Evolutionary conservation across 2,888 invertebrate genomes (phyloP).

Genomic region (Stenotaenia linearis): DNA sequence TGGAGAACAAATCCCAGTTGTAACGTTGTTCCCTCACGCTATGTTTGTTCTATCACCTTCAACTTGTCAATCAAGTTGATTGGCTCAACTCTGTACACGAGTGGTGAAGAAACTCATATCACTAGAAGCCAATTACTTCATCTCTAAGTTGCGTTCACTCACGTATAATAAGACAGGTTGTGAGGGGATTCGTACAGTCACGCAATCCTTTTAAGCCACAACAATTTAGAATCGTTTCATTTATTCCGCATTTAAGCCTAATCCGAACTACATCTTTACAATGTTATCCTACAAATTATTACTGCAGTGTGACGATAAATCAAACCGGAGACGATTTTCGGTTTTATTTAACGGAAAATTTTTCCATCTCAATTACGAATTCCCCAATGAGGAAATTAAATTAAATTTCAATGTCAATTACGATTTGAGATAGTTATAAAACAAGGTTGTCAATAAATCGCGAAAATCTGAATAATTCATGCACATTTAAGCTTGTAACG

Average conservation of each 20-base stretch:
- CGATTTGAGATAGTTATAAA: too few relatives aligned
- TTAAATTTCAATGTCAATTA: background rate
- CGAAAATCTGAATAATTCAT: too few relatives aligned
- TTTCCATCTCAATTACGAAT: background rate
- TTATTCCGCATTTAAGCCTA: background rate
- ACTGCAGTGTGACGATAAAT: background rate
- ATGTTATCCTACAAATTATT: background rate
- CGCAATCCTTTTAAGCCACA: slow-evolving; percentile 14
- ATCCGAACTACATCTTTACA: background rate
- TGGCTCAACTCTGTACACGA: slow-evolving; percentile 12
- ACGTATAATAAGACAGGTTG: slow-evolving; percentile 21
- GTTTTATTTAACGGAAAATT: background rate
- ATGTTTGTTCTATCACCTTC: slow-evolving; percentile 1
- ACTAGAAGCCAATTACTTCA: slow-evolving; percentile 24
- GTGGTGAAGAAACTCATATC: slow-evolving; percentile 14
- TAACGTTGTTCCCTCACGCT: background rate
- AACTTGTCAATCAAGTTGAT: slow-evolving; percentile 19
- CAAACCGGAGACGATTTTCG: background rate
- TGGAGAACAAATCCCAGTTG: background rate
- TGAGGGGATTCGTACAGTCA: background rate
- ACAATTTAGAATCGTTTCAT: background rate
- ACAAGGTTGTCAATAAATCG: too few relatives aligned
- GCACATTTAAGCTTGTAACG: too few relatives aligned
- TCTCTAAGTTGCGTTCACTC: slow-evolving; percentile 12
- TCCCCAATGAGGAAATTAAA: background rate